Conservation (phyloP, 1,140 invertebrate species). For the Metaphire vulgaris region DNA sequence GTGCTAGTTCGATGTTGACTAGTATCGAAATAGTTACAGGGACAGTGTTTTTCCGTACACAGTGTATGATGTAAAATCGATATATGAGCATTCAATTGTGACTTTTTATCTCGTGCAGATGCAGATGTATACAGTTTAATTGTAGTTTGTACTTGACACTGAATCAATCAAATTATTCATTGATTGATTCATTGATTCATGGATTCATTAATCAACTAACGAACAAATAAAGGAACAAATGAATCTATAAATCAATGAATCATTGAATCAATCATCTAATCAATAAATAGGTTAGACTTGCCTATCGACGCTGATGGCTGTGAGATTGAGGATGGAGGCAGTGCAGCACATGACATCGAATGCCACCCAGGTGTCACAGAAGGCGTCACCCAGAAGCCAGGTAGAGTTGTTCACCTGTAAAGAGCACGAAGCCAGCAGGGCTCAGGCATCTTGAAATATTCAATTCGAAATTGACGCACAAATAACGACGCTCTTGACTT, state of each 20-base stretch:
- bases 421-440: neutral
- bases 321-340: slow-evolving; percentile 35
- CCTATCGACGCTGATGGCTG: slow-evolving; percentile 57
- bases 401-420: neutral
- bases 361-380: slow-evolving; percentile 61
- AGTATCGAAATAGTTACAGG: too few species aligned
- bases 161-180: neutral
- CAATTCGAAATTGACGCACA: neutral
- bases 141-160: neutral
- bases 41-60: too few species aligned
- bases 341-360: slow-evolving; percentile 38
- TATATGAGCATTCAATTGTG: too few species aligned
- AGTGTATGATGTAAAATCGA: too few species aligned
- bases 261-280: neutral
- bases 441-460: neutral
- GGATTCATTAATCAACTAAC: slow-evolving; percentile 4
- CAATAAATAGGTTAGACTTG: slow-evolving; percentile 38
- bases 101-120: too few species aligned
- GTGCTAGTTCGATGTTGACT: too few species aligned
- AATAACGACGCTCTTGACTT: neutral
- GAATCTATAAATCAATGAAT: slow-evolving; percentile 1
- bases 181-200: neutral
- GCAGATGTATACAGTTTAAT: neutral
- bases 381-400: slow-evolving; percentile 60
- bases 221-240: neutral